Percentiles rank a stretch among this genome's conserved stretches.
These are phyloP conservation scores for Tanypteryx hageni DNA, from an alignment of 2,888 invertebrate genomes.

Conservation along the genomic window DNA sequence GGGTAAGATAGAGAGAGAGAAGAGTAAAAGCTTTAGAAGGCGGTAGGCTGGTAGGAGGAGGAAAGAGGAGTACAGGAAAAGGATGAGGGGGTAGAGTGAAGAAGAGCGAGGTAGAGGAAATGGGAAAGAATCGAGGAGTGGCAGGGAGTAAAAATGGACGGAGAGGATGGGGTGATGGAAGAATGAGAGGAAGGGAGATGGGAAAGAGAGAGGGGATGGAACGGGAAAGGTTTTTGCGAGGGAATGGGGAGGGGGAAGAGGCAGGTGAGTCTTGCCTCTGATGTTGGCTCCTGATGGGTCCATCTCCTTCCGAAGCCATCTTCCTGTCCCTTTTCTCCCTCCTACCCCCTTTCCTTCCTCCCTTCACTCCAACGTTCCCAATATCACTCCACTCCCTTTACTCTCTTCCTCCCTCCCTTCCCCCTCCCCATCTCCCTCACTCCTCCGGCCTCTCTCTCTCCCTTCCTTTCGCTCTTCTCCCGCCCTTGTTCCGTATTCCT, in stretches of 20 bases:
- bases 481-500: constrained; percentile 37
- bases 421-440: background rate
- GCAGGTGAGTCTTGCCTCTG: constrained; percentile 42
- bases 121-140: background rate
- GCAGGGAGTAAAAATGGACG: constrained; percentile 30
- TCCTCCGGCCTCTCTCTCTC: too few species aligned
- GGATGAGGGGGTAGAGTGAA: background rate
- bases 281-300: constrained; percentile 54
- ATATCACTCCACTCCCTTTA: background rate
- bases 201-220: background rate
- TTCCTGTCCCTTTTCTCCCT: background rate
- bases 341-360: background rate
- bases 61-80: background rate
- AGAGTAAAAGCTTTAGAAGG: constrained; percentile 6
- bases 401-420: background rate
- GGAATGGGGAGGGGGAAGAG: too few species aligned
- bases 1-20: background rate
- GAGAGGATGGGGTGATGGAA: background rate
- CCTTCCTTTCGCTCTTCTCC: background rate
- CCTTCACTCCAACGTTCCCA: constrained; percentile 5
- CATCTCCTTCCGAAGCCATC: constrained; percentile 31
- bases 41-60: background rate
- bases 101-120: background rate
- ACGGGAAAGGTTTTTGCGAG: background rate
- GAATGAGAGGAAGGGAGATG: background rate